Evolutionary conservation across 2,888 invertebrate species (phyloP), one percentile per base, ranked within the genome.

Genomic region (Cosmia trapezina): DNA sequence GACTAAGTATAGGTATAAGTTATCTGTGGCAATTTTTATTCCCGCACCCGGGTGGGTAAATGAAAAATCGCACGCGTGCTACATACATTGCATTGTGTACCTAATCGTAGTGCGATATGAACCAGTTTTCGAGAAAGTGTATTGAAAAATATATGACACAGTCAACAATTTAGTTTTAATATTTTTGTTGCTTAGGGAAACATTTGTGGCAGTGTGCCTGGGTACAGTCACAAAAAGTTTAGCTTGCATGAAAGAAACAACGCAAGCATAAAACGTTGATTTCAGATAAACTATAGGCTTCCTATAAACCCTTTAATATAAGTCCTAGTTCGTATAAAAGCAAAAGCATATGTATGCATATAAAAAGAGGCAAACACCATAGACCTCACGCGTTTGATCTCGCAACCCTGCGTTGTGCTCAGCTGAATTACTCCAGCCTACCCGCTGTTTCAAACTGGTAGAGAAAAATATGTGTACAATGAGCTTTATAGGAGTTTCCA

Each of bases 381-480:
- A 82, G 82, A 78, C 37, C 41, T 56, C 9, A 11, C 64, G 17
- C 56, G 63, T 70, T 60, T 64, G 75, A 66, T 68, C 66, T 69
- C 67, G 9, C 70, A 75, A 63, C 75, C 70, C 72, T 70, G 54
- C 47, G 57, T 71, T 64, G 70, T 66, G 80, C 73, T 81, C 67
- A 59, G 37, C 69, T 71, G 70, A 81, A 86, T 83, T 76, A 78
- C 78, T 73, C 73, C 65, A 60, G 84, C 81, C 77, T 78, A 81
- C 75, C 66, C 76, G 62, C 51, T 73, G 73, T 73, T 84, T 70
- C 71, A 28, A 69, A 63, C 66, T 41, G 37, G 51, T 54, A 70
- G 73, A 65, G 70, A 67, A 78, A 81, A 87, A 83, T 82, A 86
- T 83, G 73, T 70, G 67, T 69, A 66, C 80, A 79, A 73, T 59